phyloP scores from a whole-genome alignment of 2,888 invertebrate genomes.

The Watsonalla binaria region DNA sequence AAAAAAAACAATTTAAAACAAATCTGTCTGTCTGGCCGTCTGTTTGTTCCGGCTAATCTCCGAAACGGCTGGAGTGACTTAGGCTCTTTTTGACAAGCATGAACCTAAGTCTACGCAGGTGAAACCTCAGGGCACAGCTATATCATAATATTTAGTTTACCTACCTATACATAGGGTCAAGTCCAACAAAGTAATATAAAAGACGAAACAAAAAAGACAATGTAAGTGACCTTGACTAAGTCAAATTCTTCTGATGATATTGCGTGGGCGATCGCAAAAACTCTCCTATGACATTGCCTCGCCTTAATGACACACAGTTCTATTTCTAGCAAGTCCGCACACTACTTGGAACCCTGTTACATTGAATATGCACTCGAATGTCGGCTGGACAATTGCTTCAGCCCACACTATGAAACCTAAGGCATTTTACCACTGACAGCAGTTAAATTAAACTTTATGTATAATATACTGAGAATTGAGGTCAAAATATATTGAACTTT shows the following conservation, averaged over 20 bases:
- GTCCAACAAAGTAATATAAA: slow-evolving; percentile 43
- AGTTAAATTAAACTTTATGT: slow-evolving; percentile 12
- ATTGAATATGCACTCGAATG: slow-evolving; percentile 41
- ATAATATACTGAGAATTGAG: no score
- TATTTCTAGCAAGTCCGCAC: slow-evolving; percentile 17
- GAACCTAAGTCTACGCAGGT: no score
- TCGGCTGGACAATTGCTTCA: slow-evolving; percentile 71
- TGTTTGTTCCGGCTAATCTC: no score
- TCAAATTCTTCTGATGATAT: slow-evolving; percentile 72
- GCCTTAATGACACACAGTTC: slow-evolving; percentile 47
- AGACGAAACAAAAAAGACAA: slow-evolving; percentile 62
- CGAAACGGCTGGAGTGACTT: no score
- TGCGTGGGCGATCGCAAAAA: slow-evolving; percentile 74
- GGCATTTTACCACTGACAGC: slow-evolving; percentile 29
- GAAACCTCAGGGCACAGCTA: no score
- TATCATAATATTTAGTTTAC: slow-evolving; percentile 6
- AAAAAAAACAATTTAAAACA: no score
- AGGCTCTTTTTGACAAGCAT: no score
- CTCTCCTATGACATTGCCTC: slow-evolving; percentile 73
- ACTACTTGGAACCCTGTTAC: slow-evolving; percentile 50
- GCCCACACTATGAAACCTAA: slow-evolving; percentile 54
- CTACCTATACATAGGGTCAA: slow-evolving; percentile 45
- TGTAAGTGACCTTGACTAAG: slow-evolving; percentile 73
- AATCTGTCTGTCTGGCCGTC: no score
- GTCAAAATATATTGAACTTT: no score